Evolutionary conservation across 1,140 invertebrate species (phyloP), one percentile per base, ranked within the genome.

Genomic region (Rhysida immarginata): DNA sequence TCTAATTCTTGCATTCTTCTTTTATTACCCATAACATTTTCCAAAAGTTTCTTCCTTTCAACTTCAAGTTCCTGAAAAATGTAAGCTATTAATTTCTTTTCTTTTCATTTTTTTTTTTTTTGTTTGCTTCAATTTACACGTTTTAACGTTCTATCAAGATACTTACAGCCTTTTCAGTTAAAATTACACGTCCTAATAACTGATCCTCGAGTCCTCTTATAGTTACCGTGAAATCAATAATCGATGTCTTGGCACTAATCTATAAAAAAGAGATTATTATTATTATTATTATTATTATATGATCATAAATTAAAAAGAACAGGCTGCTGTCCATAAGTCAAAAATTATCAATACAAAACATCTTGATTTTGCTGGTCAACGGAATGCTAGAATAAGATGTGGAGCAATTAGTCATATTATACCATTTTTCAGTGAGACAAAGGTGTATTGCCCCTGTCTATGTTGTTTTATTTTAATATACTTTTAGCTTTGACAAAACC

Each of bases 201-300:
- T 97, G 94, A 74, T 97, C 93, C 74, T 97, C 94, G 14, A 97
- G 70, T 24, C 94, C 93, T 68, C 89, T 82, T 82, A 93, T 92
- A 0, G 94, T 97, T 0, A 97, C 94, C 2, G 93, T 96, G 65
- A 96, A 97, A 69, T 97, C 93, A 64, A 97, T 96, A 48, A 96
- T 94, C 1, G 91, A 88, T 0, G 91, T 94, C 70, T 92, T 91
- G 0, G 94, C 92, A 62, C 88, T 93, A 58, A 96, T 86, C 49
- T 51, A 20, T 11, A 18, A 46, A 20, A 5, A 46, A 23, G 20
- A 20, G 20, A 46, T 35, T n/a, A n/a, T n/a, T n/a, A n/a, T n/a
- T n/a, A n/a, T n/a, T n/a, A n/a, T n/a, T n/a, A n/a, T n/a, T n/a
- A n/a, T n/a, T n/a, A n/a, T n/a, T n/a, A n/a, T n/a, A n/a, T n/a